Conservation (phyloP, 2,113 vertebrate species). For the Bettongia penicillata region DNA sequence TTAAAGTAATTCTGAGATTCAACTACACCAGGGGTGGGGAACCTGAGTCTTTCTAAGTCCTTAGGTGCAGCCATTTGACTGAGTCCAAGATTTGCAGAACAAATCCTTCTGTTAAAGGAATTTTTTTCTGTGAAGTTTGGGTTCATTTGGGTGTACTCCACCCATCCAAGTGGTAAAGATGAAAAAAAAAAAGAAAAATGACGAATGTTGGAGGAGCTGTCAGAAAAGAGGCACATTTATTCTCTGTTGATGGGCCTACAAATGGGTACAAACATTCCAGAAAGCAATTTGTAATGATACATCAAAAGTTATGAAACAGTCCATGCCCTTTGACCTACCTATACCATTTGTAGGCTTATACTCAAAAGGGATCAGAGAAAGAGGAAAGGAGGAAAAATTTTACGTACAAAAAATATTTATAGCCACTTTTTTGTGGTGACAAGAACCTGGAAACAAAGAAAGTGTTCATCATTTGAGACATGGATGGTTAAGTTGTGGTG, state of each 20-base stretch:
- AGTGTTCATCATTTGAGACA: neutral
- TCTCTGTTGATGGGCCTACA: neutral
- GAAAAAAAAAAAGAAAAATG: neutral
- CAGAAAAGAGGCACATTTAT: neutral
- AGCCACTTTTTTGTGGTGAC: neutral
- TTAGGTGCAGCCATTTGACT: too few relatives aligned
- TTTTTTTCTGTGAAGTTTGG: too few relatives aligned
- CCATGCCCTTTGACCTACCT: neutral
- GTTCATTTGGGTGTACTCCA: neutral
- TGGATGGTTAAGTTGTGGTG: neutral
- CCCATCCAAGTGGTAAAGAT: neutral
- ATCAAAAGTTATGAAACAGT: neutral
- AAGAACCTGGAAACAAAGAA: neutral
- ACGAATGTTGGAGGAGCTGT: neutral
- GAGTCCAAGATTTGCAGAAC: too few relatives aligned
- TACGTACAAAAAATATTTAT: neutral
- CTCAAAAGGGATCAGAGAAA: neutral
- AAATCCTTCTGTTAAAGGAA: too few relatives aligned
- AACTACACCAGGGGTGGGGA: neutral
- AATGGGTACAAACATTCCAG: neutral
- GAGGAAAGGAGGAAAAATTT: neutral
- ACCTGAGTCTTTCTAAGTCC: too few relatives aligned
- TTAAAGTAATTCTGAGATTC: neutral
- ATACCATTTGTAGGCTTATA: neutral
- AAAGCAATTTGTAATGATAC: neutral